Conservation (phyloP, 2,888 invertebrate genomes). For the Salticus scenicus region DNA sequence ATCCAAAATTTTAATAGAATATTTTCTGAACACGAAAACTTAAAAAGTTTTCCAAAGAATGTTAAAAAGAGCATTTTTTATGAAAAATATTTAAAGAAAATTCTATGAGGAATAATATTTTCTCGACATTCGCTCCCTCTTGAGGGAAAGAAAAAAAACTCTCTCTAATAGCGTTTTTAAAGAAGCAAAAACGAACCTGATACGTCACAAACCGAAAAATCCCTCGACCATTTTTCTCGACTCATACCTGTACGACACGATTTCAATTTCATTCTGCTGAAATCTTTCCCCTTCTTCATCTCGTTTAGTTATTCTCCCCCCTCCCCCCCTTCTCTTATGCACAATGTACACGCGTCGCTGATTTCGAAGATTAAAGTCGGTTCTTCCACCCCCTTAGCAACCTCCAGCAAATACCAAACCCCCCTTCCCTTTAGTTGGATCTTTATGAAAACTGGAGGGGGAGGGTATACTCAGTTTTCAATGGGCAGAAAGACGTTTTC, state of each 20-base stretch:
- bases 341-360: constrained; percentile 35
- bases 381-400: background rate
- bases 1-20: too few relatives aligned
- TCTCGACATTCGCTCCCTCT: background rate
- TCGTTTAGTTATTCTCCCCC: background rate
- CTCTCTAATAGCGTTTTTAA: background rate
- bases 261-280: constrained; percentile 40
- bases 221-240: constrained; percentile 10
- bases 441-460: constrained; percentile 1
- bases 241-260: constrained; percentile 35
- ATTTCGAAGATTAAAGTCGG: constrained; percentile 65
- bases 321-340: constrained; percentile 4
- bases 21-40: too few relatives aligned
- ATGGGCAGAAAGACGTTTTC: constrained; percentile 1
- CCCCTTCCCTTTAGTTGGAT: background rate
- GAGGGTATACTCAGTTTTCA: background rate
- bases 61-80: too few relatives aligned
- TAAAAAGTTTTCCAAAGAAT: too few relatives aligned
- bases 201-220: constrained; percentile 1
- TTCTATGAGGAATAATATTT: background rate
- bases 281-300: background rate
- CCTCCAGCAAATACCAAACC: constrained; percentile 39
- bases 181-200: constrained; percentile 6
- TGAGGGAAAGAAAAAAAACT: background rate
- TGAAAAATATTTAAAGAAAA: too few relatives aligned